Evolutionary conservation across 2,113 vertebrate species (phyloP), one percentile per base, ranked within the genome.

Genomic region (Orthonyx spaldingii): DNA sequence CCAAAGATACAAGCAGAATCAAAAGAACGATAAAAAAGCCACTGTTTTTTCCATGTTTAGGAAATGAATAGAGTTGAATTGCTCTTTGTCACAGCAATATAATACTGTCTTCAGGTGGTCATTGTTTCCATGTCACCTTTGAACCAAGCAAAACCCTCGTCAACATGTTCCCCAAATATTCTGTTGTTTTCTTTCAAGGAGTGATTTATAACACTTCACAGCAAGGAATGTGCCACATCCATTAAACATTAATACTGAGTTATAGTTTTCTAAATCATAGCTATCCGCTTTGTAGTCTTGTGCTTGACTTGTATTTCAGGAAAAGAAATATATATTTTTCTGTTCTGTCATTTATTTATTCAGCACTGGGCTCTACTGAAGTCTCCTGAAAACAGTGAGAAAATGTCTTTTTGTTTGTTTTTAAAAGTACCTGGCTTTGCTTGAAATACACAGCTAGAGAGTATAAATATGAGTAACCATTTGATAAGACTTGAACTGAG

Each of bases 171-270:
- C 93, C 92, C 83, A 95, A 94, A 94, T 81, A 95, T 92, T 87
- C 63, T 82, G 80, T 91, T 91, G 76, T 93, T 87, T 94, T 91
- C 75, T 79, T 90, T 97, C 74, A 79, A 39, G 79, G 60, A 87
- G 66, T 94, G 93, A 97, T 96, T 95, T 95, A 95, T 89, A 93
- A 66, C 63, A 89, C 93, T 95, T 95, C 92, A 79, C 69, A 95
- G 93, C 57, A 95, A 87, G 91, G 66, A 71, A 94, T 87, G 76
- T 89, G 63, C 49, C 85, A 93, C 35, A 80, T 93, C 92, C 80
- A 95, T 97, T 97, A 97, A 96, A 90, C 89, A 92, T 90, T 97
- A 96, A 94, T 92, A 87, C 59, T 28, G 76, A 95, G 59, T 84
- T 93, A 84, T 6, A 95, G 30, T 94, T 96, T 96, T 95, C 87